A percentile compares a stretch with the other conserved stretches of the same genome.
These are phyloP conservation scores for Thyatira batis DNA, from an alignment of 2,888 invertebrate species.

Conservation along the genomic window DNA sequence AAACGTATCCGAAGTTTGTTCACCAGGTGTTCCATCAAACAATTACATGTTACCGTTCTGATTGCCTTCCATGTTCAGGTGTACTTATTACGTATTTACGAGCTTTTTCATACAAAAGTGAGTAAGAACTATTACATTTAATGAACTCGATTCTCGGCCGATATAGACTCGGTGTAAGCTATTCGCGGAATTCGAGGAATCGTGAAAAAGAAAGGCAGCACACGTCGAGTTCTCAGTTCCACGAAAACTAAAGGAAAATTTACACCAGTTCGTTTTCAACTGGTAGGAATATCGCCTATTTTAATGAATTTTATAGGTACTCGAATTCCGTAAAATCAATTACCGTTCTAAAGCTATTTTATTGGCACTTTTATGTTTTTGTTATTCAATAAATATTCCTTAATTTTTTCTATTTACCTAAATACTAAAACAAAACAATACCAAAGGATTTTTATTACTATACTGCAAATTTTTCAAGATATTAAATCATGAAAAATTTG, in stretches of 20 bases:
- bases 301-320: neutral
- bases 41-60: constrained; percentile 45
- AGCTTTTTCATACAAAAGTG: constrained; percentile 16
- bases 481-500: neutral
- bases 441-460: neutral
- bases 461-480: neutral
- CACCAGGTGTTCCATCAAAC: constrained; percentile 58
- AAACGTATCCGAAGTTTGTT: constrained; percentile 45
- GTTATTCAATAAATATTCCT: neutral
- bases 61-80: constrained; percentile 20
- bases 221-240: neutral
- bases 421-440: too few species aligned
- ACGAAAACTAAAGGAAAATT: neutral
- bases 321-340: neutral
- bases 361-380: neutral
- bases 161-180: neutral
- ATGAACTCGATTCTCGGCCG: neutral
- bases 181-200: neutral
- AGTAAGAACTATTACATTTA: constrained; percentile 12
- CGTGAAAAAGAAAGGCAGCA: neutral
- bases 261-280: neutral
- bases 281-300: neutral
- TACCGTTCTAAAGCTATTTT: neutral
- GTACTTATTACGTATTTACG: constrained; percentile 23
- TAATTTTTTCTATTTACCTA: neutral